Percentiles rank a stretch among this genome's conserved stretches.
phyloP scores from a whole-genome alignment of 2,797 vertebrate genomes.

The Antennarius maculatus region DNA sequence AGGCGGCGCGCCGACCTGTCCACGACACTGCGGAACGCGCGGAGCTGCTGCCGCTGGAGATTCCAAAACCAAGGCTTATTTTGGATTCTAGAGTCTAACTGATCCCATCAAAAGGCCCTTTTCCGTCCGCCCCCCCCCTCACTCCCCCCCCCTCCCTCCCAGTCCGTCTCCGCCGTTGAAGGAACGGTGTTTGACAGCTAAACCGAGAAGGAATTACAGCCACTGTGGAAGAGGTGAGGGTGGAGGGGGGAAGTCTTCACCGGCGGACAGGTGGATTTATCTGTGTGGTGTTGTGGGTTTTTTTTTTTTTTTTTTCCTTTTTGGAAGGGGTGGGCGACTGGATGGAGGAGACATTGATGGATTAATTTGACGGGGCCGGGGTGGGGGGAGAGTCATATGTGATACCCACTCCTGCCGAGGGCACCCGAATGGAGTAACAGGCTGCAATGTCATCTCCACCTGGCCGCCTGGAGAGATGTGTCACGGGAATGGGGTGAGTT shows the following conservation, averaged over 20 bases:
- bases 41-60: conserved; percentile 71
- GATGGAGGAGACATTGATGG: conserved; percentile 69
- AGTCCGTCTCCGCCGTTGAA: conserved; percentile 23
- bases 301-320: too few species aligned
- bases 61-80: conserved; percentile 51
- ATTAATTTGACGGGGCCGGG: conserved; percentile 63
- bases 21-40: conserved; percentile 82
- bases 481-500: conserved; percentile 93
- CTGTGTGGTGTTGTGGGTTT: conserved; percentile 38
- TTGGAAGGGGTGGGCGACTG: conserved; percentile 35
- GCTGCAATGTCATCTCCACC: conserved; percentile 90
- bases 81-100: conserved; percentile 56
- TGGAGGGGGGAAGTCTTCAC: conserved; percentile 41
- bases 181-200: conserved; percentile 58
- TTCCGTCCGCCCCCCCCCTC: too few species aligned
- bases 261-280: conserved; percentile 79
- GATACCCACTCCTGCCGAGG: conserved; percentile 75
- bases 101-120: conserved; percentile 23
- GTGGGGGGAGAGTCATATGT: conserved; percentile 55
- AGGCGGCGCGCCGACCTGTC: conserved; percentile 79
- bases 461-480: conserved; percentile 89
- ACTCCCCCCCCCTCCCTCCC: neutral
- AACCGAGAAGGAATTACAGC: conserved; percentile 59
- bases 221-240: conserved; percentile 29
- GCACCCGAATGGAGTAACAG: conserved; percentile 82